Conservation (phyloP, 2,888 invertebrate genomes). For the Diogma glabrata region DNA sequence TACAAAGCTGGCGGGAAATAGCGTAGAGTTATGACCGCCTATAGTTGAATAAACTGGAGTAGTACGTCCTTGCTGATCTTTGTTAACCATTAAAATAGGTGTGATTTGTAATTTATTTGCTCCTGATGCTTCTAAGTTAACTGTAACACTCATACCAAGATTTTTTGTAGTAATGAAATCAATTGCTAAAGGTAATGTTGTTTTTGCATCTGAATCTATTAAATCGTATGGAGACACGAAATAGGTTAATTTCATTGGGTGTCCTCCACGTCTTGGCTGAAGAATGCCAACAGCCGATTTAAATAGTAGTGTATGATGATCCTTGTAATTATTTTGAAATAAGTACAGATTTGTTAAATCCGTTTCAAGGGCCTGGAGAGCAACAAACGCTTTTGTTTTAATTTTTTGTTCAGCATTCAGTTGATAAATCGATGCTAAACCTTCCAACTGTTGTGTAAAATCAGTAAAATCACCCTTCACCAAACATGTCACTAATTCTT, state of each 20-base stretch:
- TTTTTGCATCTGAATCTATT: conserved; percentile 61
- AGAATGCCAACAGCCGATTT: conserved; percentile 83
- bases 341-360: conserved; percentile 75
- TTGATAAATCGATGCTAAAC: conserved; percentile 83
- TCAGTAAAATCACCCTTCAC: conserved; percentile 81
- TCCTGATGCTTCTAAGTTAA: conserved; percentile 79
- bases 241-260: conserved; percentile 88
- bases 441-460: conserved; percentile 86
- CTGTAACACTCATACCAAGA: conserved; percentile 77
- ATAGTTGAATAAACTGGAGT: conserved; percentile 70
- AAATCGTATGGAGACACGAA: conserved; percentile 90
- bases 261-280: conserved; percentile 73
- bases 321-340: conserved; percentile 60
- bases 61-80: conserved; percentile 26
- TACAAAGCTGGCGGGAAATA: conserved; percentile 84
- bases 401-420: conserved; percentile 90
- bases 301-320: conserved; percentile 56
- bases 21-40: conserved; percentile 73
- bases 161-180: conserved; percentile 58
- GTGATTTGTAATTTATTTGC: conserved; percentile 49
- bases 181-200: conserved; percentile 59
- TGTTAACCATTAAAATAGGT: conserved; percentile 28
- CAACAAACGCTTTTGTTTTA: conserved; percentile 86
- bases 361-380: conserved; percentile 81
- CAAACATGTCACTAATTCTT: conserved; percentile 74